Evolutionary conservation across 2,113 vertebrate species (phyloP).

Genomic region (Cyprinodon variegatus): DNA sequence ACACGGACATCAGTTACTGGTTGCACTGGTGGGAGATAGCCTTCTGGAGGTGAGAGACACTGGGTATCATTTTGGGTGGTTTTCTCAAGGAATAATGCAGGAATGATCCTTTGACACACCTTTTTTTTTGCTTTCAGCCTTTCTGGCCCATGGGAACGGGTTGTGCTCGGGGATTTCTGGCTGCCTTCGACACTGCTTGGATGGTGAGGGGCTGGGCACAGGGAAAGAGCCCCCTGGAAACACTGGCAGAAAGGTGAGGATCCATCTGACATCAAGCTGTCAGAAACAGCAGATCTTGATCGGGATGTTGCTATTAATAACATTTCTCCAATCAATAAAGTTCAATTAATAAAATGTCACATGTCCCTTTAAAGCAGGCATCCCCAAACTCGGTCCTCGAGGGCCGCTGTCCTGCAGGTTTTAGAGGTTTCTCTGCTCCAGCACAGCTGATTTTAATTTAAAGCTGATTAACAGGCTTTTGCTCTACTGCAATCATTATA

Average conservation of each 20-base stretch:
- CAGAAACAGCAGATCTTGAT: too few relatives aligned
- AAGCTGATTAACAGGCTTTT: too few relatives aligned
- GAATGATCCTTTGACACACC: background rate
- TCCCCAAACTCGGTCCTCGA: too few relatives aligned
- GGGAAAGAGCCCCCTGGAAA: slow-evolving; percentile 84
- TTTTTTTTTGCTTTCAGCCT: slow-evolving; percentile 78
- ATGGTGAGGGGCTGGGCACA: slow-evolving; percentile 94
- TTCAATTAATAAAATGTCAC: too few relatives aligned
- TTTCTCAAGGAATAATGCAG: background rate
- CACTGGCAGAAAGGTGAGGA: slow-evolving; percentile 89
- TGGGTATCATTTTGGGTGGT: background rate
- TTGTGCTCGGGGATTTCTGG: slow-evolving; percentile 94
- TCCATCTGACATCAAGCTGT: background rate
- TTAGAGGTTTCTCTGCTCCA: too few relatives aligned
- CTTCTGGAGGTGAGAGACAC: slow-evolving; percentile 87
- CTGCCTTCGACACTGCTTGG: slow-evolving; percentile 94
- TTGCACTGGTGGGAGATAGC: slow-evolving; percentile 94
- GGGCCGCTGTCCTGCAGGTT: too few relatives aligned
- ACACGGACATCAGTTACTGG: slow-evolving; percentile 87
- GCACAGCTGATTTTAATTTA: too few relatives aligned
- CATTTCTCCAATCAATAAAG: too few relatives aligned
- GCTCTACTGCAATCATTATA: too few relatives aligned
- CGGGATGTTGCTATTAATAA: too few relatives aligned
- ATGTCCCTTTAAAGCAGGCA: too few relatives aligned
- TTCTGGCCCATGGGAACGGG: slow-evolving; percentile 99